A percentile compares a stretch with the other conserved stretches of the same genome.
Conservation (phyloP, 2,888 invertebrate species). For the Dasysyrphus albostriatus region DNA sequence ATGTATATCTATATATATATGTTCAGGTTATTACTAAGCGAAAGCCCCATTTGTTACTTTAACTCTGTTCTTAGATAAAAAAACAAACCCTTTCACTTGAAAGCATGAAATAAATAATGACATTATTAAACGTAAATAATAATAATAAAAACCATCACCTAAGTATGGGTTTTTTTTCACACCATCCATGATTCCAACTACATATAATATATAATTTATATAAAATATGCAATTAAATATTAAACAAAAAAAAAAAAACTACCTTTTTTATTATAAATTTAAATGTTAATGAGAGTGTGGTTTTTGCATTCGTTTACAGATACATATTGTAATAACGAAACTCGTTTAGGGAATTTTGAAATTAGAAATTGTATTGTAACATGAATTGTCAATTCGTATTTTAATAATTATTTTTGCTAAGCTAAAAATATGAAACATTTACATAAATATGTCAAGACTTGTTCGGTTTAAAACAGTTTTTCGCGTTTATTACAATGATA, state of each 20-base stretch:
- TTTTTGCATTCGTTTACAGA: constrained; percentile 75
- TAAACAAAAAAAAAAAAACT: constrained; percentile 38
- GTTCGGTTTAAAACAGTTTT: constrained; percentile 60
- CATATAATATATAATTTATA: constrained; percentile 49
- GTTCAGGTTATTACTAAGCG: constrained; percentile 64
- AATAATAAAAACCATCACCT: constrained; percentile 53
- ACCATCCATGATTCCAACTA: constrained; percentile 64
- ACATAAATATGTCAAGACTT: constrained; percentile 65
- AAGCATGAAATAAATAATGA: constrained; percentile 39
- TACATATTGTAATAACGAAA: constrained; percentile 80
- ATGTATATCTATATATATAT: constrained; percentile 42
- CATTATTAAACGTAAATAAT: constrained; percentile 39
- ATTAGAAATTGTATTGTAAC: constrained; percentile 74
- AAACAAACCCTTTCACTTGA: constrained; percentile 50
- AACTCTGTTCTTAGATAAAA: constrained; percentile 64
- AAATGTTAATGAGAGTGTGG: constrained; percentile 73
- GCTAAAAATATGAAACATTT: constrained; percentile 67
- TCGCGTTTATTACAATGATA: constrained; percentile 58
- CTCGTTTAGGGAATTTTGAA: constrained; percentile 83
- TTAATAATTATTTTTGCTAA: constrained; percentile 73
- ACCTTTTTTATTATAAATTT: constrained; percentile 70
- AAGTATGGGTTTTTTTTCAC: constrained; percentile 58
- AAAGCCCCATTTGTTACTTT: constrained; percentile 67
- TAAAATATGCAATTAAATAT: constrained; percentile 63
- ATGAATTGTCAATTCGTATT: constrained; percentile 76